Base-by-base conservation (phyloP, 2,797 vertebrate genomes). In the Sebastes variabilis region DNA sequence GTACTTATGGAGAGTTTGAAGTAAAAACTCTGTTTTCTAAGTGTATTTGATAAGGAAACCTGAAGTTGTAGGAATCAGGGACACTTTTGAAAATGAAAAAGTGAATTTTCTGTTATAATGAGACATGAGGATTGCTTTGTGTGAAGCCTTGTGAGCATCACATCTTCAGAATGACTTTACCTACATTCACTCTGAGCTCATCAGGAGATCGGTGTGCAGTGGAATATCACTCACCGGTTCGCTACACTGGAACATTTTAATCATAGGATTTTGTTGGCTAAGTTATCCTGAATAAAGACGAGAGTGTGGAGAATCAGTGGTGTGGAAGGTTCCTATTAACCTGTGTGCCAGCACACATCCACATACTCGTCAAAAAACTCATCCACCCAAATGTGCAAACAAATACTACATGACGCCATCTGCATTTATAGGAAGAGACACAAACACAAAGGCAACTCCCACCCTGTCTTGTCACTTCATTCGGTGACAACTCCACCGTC, bases 371-470 rank as follows among this genome's bases (percentile, higher is more conserved):
- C 6, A 75, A 61, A 61, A 68, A n/a, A 25, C 38, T 56, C n/a
- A 74, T 66, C 64, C 18, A 46, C 81, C 55, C 60, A 87, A 78
- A 70, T 59, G 13, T 89, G 68, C 58, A 58, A 71, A 30, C 42
- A 77, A 58, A 76, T 9, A 38, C 77, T 62, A 20, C 36, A 25
- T 27, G 46, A 72, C 73, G 64, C 61, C 67, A 52, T 75, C 70
- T 30, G 56, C 49, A 25, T 72, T 81, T 29, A 46, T 6, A 32
- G 49, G 74, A 2, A 36, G 22, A 79, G 30, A 77, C 68, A 76
- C 59, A 54, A 27, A 62, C 25, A 73, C 80, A 82, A 85, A 79
- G 49, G 66, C 56, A 27, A 27, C 84, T 79, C 81, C 77, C 75
- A 79, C 73, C 58, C 20, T 5, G 13, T 71, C 42, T n/a, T 66